Base-by-base conservation (phyloP, 2,113 vertebrate genomes). In the Nycticryphes semicollaris region DNA sequence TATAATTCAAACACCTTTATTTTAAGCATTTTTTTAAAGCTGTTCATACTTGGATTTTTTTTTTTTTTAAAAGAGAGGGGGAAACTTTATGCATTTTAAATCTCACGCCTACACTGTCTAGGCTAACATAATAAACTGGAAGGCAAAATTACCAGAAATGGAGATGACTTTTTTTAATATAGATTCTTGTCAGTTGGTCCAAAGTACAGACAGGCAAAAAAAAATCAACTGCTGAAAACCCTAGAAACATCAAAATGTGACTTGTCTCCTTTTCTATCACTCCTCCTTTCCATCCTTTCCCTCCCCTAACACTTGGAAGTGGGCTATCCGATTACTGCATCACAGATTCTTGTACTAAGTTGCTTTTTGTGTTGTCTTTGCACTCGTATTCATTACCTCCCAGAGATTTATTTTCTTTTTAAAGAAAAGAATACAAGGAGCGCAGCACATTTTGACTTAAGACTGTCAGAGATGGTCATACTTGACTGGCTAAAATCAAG, bases 261-360 rank as follows among this genome's bases (percentile, higher is more conserved):
- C 19, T 66, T 84, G 14, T 28, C 24, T 54, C 31, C 25, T 87
- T 68, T 37, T 12, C 13, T 51, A 0, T 66, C 3, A 12, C 3
- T 64, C 23, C 48, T 3, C 4, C 4, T 12, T 8, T 53, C 51
- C 15, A 54, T 6, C 53, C 9, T 28, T 5, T 28, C 16, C 15
- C 27, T 28, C 3, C 6, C 13, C 7, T 3, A 1, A 35, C 37
- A 33, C 9, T 7, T 12, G 15, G 9, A 81, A 82, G 9, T 33
- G 33, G 14, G 21, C 1, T 59, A 17, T 60, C 9, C 53, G 25
- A 27, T 63, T 21, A 21, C 35, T 59, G 1, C 0, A 0, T 41
- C 54, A 15, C 4, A 63, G 43, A 22, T 70, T 53, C 4, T 68
- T 75, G 6, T n/a, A 5, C 24, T 22, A 10, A 43, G 11, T 47